Evolutionary conservation across 2,888 invertebrate species (phyloP), one percentile per base, ranked within the genome.

Genomic region (Eudiplozoon nipponicum): DNA sequence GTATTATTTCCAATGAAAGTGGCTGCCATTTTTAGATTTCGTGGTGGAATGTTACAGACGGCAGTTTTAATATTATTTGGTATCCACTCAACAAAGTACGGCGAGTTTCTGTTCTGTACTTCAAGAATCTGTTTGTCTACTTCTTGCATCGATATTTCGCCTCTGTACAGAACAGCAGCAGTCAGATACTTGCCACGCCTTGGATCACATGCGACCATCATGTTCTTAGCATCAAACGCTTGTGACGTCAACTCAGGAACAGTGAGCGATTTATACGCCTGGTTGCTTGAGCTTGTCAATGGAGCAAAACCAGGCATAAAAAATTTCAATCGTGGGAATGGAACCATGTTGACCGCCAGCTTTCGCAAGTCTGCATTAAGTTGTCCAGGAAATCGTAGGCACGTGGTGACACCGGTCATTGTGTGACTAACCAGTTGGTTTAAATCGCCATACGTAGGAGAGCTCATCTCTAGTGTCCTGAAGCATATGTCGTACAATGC

Each of bases 231-330:
- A 34, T 31, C 38, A 21, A 38, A 38, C 40, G 39, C 26, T 29
- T 40, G 40, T 28, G 38, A 38, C n/a, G 40, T 40, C 18, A 40
- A 19, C 28, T 40, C 40, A 5, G 38, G 28, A 13, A 40, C 38
- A 7, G 36, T 34, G 3, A 29, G 18, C 2, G 26, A 18, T 19
- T 69, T 62, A 49, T 61, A 80, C 53, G 76, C 74, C 57, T 78
- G 77, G 51, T 72, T 77, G 47, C 19, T 77, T 50, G 77, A 69
- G 2, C 74, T 74, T 18, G 78, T 80, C 23, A 84, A 65, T 64
- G 31, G 78, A 72, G 52, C 77, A 67, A 66, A 80, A 69, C 75
- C 78, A 36, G 76, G 74, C 64, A 77, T 74, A 56, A 76, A 76
- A 65, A 76, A 76, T 17, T 40, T 36, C 3, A 40, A 21, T 13